Evolutionary conservation across 2,797 vertebrate genomes (phyloP), one percentile per base, ranked within the genome.

Genomic region (Pseudochromis fuscus): DNA sequence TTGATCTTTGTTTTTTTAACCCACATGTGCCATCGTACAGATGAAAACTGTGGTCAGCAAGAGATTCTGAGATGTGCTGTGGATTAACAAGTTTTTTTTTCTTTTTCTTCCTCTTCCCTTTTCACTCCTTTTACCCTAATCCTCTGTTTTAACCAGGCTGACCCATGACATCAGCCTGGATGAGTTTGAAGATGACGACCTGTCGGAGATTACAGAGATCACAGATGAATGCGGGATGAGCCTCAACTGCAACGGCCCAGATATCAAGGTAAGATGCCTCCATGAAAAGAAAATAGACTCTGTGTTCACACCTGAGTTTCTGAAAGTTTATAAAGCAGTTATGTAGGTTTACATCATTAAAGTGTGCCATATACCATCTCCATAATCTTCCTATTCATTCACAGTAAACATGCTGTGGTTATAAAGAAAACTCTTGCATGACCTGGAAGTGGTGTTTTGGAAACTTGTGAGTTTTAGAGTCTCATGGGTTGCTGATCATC

Each of bases 111-210:
- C 35, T 35, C 37, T n/a, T 2, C 12, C 13, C 24, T 24, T 53
- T 35, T 49, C 19, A n/a, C n/a, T n/a, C 30, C 35, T 57, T 35
- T 74, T 44, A 12, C 46, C 49, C 16, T 48, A 62, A 67, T 81
- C 72, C 58, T 28, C 18, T 40, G 27, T 61, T 24, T 52, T 55
- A 48, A 48, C 72, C 89, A 99, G 98, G 97, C 94, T 99, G 91
- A 98, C 97, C 82, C 97, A 99, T 18, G 98, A 99, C 92, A 98
- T 99, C 91, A 98, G 97, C 83, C 93, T 99, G 65, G 96, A 99
- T 82, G 98, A 97, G 86, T 99, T 99, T 91, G 98, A 99, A 84
- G 98, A 99, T 93, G 97, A 98, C 83, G 98, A 99, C 92, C 95
- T 99, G 82, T 99, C 98, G 0, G 98, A 99, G 94, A 95, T 96